Percentiles rank a stretch among this genome's conserved stretches.
These are phyloP conservation scores for Apodemia mormo DNA, from an alignment of 2,888 invertebrate species.

Conservation along the genomic window DNA sequence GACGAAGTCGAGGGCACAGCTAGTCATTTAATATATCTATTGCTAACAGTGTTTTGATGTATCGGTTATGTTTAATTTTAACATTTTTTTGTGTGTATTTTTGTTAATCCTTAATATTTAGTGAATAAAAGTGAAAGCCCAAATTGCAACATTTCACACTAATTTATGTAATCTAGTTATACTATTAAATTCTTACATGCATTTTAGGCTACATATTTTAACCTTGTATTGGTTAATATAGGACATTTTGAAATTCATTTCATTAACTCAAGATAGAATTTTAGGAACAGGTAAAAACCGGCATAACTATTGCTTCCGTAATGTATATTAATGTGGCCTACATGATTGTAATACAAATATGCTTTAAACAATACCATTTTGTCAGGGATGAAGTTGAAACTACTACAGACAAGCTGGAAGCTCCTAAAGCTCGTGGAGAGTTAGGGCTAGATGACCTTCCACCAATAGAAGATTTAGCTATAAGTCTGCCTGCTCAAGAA, in stretches of 20 bases:
- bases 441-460: constrained; percentile 86
- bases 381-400: constrained; percentile 61
- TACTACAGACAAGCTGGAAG: constrained; percentile 51
- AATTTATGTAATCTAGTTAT: not conserved
- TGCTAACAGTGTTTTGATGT: too few relatives aligned
- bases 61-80: too few relatives aligned
- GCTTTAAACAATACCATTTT: not conserved
- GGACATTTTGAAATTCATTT: not conserved
- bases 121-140: not conserved
- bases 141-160: not conserved
- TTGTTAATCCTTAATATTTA: too few relatives aligned
- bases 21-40: too few relatives aligned
- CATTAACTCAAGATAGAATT: not conserved
- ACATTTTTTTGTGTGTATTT: too few relatives aligned
- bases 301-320: not conserved
- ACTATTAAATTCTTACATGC: too few relatives aligned
- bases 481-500: constrained; percentile 88
- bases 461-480: constrained; percentile 90
- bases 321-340: not conserved
- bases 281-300: not conserved
- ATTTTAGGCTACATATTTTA: not conserved
- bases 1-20: too few relatives aligned
- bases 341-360: not conserved
- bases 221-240: not conserved
- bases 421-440: constrained; percentile 79